phyloP scores from a whole-genome alignment of 2,797 vertebrate genomes.

The Melanotaenia trifasciata region DNA sequence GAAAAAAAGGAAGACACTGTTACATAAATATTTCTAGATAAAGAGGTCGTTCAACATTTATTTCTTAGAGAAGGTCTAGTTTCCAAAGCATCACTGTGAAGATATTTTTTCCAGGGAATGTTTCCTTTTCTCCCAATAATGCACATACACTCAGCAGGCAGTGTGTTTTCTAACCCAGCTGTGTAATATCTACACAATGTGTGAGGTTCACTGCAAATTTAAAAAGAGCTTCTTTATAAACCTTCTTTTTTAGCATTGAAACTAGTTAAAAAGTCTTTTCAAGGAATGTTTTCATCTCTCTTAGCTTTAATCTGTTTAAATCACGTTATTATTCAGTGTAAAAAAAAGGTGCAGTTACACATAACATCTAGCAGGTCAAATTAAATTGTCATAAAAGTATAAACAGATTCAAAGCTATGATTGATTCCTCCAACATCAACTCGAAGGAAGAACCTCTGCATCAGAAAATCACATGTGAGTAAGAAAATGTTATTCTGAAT shows the following conservation, averaged over 20 bases:
- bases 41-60: neutral
- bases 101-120: conserved; percentile 1
- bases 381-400: neutral
- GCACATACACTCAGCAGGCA: conserved; percentile 4
- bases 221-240: conserved; percentile 6
- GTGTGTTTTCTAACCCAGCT: conserved; percentile 15
- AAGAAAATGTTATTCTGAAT: neutral
- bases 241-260: neutral
- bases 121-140: neutral
- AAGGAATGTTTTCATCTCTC: neutral
- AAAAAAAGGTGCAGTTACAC: too few relatives aligned
- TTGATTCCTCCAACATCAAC: neutral
- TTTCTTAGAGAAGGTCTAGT: conserved; percentile 5
- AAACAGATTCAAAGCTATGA: neutral
- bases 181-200: conserved; percentile 23
- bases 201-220: conserved; percentile 12
- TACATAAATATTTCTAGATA: conserved; percentile 11
- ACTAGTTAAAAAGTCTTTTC: neutral
- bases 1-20: neutral
- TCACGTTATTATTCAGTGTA: too few relatives aligned
- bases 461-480: neutral
- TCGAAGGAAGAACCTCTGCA: neutral
- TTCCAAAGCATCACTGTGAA: neutral
- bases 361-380: neutral
- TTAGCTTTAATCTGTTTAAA: neutral